Evolutionary conservation across 1,140 invertebrate genomes (phyloP), one percentile per base, ranked within the genome.

Genomic region (Oryzaephilus surinamensis): DNA sequence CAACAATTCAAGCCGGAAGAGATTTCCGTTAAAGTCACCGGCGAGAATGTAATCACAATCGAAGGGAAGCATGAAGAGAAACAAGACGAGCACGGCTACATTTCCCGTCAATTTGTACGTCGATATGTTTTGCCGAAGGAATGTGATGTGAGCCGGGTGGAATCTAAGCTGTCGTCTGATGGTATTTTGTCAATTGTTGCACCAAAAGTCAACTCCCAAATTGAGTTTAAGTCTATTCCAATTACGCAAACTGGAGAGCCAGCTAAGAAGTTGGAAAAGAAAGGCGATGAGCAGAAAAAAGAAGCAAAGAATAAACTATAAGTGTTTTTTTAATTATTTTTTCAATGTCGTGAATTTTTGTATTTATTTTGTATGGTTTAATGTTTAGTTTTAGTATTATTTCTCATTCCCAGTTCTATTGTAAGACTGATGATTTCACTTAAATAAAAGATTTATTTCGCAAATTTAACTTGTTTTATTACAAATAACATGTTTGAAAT

Each of bases 91-190:
- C n/a, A n/a, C n/a, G n/a, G n/a, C n/a, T n/a, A n/a, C n/a, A n/a
- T n/a, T 19, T 50, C 55, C 14, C 47, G 66, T 11, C 58, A 79
- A 14, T 81, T 82, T 50, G 60, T 65, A 2, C 69, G 80, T 6
- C 68, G 69, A 17, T 83, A 79, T 48, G 50, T 74, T 1, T 61
- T 85, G n/a, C 82, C 81, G 0, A 67, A 77, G 12, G 77, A 74
- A 21, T 75, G 74, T 20, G 64, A 77, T 2, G 57, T 74, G 0
- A 73, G 79, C 2, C 63, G 73, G 6, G 71, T 83, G 2, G 58
- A 68, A 1, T 84, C 79, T 1, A 72, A 63, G 7, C 58, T 85
- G 1, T 82, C 80, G 1, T 78, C 76, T 0, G 82, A 85, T 47
- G 81, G 82, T 1, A 71, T 85, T 2, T 55, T 85, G 1, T 77